phyloP scores from a whole-genome alignment of 2,797 vertebrate genomes.

The Orientallactaga sibirica region DNA sequence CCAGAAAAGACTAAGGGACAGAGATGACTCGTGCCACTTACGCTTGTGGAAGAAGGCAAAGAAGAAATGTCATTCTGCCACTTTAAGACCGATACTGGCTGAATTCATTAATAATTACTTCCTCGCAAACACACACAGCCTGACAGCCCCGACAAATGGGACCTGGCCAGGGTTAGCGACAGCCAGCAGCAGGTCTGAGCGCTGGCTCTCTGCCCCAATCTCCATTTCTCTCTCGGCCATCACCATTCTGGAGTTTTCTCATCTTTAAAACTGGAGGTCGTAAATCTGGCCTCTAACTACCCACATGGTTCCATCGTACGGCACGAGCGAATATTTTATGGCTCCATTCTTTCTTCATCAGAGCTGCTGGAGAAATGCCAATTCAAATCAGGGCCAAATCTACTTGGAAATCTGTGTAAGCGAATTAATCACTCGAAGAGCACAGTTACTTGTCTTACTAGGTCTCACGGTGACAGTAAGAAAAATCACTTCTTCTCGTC shows the following conservation, averaged over 20 bases:
- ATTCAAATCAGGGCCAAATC: not conserved
- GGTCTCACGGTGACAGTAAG: not conserved
- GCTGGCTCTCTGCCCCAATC: not conserved
- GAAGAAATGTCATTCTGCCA: not conserved
- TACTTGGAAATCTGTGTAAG: not conserved
- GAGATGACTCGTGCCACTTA: not conserved
- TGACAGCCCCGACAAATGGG: not conserved
- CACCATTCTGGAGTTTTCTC: not conserved
- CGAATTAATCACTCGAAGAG: not conserved
- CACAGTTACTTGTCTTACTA: not conserved
- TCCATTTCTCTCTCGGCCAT: not conserved
- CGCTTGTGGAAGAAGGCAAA: not conserved
- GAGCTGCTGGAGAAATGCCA: conserved; percentile 5
- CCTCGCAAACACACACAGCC: not conserved
- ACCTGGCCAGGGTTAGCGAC: not conserved
- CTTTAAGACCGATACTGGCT: not conserved
- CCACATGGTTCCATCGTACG: not conserved
- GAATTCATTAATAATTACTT: not conserved
- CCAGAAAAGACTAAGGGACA: not conserved
- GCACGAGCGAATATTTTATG: not conserved
- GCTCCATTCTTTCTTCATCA: not conserved
- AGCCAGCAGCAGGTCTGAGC: rapidly evolving
- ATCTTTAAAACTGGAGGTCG: not conserved
- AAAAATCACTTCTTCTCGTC: not conserved
- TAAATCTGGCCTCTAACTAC: not conserved